These are phyloP conservation scores for Phrynocephalus vlangalii DNA, from an alignment of 2,797 vertebrate genomes.

Conservation along the genomic window DNA sequence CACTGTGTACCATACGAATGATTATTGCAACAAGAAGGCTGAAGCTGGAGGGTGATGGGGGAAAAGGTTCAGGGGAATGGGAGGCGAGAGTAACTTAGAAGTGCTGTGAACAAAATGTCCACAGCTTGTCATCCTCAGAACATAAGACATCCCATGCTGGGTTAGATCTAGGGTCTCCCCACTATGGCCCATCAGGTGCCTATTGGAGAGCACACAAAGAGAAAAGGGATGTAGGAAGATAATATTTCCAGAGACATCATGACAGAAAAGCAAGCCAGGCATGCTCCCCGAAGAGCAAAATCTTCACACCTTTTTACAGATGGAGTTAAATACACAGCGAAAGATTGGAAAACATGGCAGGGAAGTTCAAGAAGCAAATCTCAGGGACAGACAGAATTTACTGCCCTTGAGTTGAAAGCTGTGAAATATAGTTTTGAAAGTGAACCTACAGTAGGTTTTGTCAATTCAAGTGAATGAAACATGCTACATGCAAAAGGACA, in stretches of 20 bases:
- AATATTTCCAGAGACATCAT: background rate
- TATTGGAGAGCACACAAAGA: background rate
- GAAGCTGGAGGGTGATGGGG: too few relatives aligned
- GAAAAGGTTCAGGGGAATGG: too few relatives aligned
- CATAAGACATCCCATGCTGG: background rate
- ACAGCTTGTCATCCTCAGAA: background rate
- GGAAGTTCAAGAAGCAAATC: background rate
- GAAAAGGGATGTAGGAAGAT: background rate
- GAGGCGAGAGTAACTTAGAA: background rate
- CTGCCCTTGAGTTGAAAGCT: background rate
- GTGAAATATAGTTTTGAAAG: conserved; percentile 1
- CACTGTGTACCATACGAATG: too few relatives aligned
- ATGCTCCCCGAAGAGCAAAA: background rate
- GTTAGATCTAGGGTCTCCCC: background rate
- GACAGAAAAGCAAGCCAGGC: background rate
- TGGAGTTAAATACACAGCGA: too few relatives aligned
- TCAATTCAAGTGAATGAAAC: background rate
- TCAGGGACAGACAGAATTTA: background rate
- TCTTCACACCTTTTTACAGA: background rate
- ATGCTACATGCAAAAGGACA: background rate
- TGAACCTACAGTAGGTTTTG: background rate
- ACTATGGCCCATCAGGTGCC: background rate
- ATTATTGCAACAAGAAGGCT: too few relatives aligned
- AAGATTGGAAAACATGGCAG: background rate
- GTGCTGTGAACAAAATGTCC: background rate